Evolutionary conservation across 2,113 vertebrate genomes (phyloP).

Genomic region (Sebastes fasciatus): DNA sequence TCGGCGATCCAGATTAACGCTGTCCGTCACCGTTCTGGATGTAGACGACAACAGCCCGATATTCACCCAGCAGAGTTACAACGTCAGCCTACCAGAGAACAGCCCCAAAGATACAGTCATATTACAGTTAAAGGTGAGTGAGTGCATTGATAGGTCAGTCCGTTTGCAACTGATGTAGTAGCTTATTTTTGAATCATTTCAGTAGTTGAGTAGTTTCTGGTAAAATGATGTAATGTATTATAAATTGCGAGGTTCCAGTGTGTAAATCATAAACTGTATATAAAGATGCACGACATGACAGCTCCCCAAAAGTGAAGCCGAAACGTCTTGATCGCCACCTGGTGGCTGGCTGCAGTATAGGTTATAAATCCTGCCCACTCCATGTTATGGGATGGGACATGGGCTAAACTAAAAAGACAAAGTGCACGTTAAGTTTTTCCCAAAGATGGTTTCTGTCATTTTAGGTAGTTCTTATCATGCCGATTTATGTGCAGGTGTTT

Average conservation of each 20-base stretch:
- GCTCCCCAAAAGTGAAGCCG: too few species aligned
- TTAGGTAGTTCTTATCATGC: too few species aligned
- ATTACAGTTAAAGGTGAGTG: constrained; percentile 87
- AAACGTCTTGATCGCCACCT: too few species aligned
- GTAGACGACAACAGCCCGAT: constrained; percentile 96
- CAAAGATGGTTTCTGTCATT: too few species aligned
- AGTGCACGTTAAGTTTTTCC: too few species aligned
- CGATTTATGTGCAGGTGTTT: too few species aligned
- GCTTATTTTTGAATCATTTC: not conserved
- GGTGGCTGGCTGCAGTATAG: too few species aligned
- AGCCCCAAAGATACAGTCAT: constrained; percentile 87
- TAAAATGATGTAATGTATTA: not conserved
- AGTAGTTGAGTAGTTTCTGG: not conserved
- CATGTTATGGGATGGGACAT: too few species aligned
- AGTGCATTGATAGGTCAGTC: not conserved
- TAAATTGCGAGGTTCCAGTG: not conserved
- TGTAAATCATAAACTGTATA: not conserved
- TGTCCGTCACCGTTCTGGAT: constrained; percentile 91
- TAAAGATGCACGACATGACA: too few species aligned
- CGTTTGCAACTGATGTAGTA: not conserved
- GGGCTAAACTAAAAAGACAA: too few species aligned
- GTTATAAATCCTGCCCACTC: too few species aligned
- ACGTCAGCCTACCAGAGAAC: constrained; percentile 90
- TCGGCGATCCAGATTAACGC: constrained; percentile 85
- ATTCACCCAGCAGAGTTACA: constrained; percentile 90